A percentile compares a stretch with the other conserved stretches of the same genome.
Conservation (phyloP, 2,888 invertebrate genomes). For the Limnephilus auricula region DNA sequence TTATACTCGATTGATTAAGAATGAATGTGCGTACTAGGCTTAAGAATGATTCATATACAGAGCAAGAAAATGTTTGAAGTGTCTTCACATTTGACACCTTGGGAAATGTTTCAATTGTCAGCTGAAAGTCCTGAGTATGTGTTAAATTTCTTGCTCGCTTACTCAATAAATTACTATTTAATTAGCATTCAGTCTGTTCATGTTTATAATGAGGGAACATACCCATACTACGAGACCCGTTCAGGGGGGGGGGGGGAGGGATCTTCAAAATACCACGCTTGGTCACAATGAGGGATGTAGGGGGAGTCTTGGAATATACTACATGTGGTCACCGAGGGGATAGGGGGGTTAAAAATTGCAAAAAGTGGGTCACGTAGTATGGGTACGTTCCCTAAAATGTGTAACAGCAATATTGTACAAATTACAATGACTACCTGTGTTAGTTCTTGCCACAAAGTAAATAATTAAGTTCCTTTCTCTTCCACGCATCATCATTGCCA, state of each 20-base stretch:
- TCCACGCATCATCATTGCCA: conserved; percentile 11
- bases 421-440: conserved; percentile 16
- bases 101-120: neutral
- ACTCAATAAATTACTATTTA: neutral
- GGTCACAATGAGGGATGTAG: no score
- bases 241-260: no score
- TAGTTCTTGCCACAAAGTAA: conserved; percentile 40
- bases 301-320: no score
- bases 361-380: no score
- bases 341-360: no score
- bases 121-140: neutral
- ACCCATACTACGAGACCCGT: no score
- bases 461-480: conserved; percentile 27
- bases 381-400: no score
- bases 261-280: no score
- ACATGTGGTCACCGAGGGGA: no score
- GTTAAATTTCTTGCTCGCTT: neutral
- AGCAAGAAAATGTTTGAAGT: neutral
- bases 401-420: conserved; percentile 14
- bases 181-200: neutral
- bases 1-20: no score
- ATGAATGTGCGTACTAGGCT: no score
- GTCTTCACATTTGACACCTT: neutral
- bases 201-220: neutral
- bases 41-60: neutral